Percentiles rank a stretch among this genome's conserved stretches.
phyloP scores from a whole-genome alignment of 2,797 vertebrate species.

The Octomys mimax region DNA sequence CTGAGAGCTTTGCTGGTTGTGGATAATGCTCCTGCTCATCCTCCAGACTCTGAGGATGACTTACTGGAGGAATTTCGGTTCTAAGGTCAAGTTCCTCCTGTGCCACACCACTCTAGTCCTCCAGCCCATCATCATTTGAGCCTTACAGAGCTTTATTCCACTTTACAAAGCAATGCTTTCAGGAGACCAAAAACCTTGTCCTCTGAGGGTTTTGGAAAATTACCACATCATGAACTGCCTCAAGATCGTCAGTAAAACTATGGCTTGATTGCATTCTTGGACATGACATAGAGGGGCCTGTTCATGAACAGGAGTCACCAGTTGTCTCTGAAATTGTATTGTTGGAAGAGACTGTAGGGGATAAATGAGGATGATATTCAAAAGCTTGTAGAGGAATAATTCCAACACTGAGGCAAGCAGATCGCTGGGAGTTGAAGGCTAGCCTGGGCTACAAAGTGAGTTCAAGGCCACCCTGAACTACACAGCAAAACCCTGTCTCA shows the following conservation, averaged over 20 bases:
- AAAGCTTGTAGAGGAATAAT: background rate
- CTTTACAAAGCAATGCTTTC: background rate
- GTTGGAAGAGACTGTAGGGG: background rate
- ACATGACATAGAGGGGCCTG: background rate
- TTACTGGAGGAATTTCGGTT: background rate
- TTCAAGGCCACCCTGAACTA: background rate
- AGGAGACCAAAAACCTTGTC: background rate
- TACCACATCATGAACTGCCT: background rate
- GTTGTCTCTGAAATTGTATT: background rate
- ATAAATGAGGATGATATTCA: background rate
- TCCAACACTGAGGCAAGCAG: background rate
- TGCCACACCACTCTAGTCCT: background rate
- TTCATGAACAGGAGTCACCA: background rate
- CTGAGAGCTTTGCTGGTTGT: background rate
- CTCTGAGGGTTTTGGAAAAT: background rate
- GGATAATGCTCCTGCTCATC: background rate
- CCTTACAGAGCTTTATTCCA: background rate
- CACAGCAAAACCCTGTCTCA: background rate
- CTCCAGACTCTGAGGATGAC: background rate
- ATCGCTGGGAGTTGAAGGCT: background rate
- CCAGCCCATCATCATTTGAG: background rate
- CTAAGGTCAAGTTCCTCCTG: background rate
- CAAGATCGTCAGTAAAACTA: background rate
- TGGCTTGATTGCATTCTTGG: background rate
- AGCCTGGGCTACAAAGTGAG: background rate